Conservation (phyloP, 2,113 vertebrate species). For the Thalassoma bifasciatum region DNA sequence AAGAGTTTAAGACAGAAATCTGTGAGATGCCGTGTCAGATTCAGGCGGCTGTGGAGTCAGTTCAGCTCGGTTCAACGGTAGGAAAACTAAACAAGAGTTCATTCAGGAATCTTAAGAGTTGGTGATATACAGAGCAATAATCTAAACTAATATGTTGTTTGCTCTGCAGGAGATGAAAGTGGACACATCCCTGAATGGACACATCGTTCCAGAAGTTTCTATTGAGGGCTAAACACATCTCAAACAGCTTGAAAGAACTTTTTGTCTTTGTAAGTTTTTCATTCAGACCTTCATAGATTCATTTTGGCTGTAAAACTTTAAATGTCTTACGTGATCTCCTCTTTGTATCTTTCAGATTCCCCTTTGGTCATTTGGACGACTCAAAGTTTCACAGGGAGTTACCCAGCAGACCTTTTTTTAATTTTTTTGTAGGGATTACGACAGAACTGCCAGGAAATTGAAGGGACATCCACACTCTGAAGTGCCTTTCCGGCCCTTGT, state of each 20-base stretch:
- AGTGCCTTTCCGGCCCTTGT: slow-evolving; percentile 70
- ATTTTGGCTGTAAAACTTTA: too few species aligned
- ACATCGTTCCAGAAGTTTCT: slow-evolving; percentile 66
- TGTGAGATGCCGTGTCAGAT: slow-evolving; percentile 58
- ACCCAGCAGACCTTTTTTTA: slow-evolving; percentile 45
- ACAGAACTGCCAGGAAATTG: slow-evolving; percentile 59
- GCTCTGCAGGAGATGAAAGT: slow-evolving; percentile 57
- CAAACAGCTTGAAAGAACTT: slow-evolving; percentile 6
- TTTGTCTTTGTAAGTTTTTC: slow-evolving; percentile 52
- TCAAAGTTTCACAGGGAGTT: slow-evolving; percentile 44
- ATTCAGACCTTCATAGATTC: too few species aligned
- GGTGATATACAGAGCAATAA: neutral
- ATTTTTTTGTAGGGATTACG: slow-evolving; percentile 46
- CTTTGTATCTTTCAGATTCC: slow-evolving; percentile 58
- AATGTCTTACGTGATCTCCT: neutral
- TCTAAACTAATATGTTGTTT: neutral
- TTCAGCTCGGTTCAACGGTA: slow-evolving; percentile 52
- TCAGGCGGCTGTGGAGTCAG: slow-evolving; percentile 59
- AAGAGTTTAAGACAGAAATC: slow-evolving; percentile 36
- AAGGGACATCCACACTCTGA: slow-evolving; percentile 67
- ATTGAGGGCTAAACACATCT: slow-evolving; percentile 61
- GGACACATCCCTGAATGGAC: slow-evolving; percentile 64
- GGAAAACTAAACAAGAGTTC: neutral
- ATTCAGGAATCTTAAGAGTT: neutral
- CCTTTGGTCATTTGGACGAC: slow-evolving; percentile 46